phyloP scores from a whole-genome alignment of 2,113 vertebrate genomes.

The rat (Rattus norvegicus) region GRCr8 NC_086022.1:10241501-10242000 shows the following conservation, averaged over 20 bases:
- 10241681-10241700: too few species aligned
- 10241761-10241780: neutral
- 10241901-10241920: neutral
- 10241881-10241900: neutral
- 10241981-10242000: neutral
- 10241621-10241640: neutral
- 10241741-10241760: neutral
- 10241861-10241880: neutral
- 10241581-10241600: neutral
- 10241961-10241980: neutral
- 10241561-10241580: neutral
- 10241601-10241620: too few species aligned
- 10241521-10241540: neutral
- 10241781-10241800: neutral
- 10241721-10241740: neutral
- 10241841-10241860: neutral
- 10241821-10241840: neutral
- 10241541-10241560: accelerated
- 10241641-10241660: neutral
- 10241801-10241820: neutral
- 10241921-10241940: neutral
- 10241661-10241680: neutral
- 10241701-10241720: neutral
- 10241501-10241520: neutral
- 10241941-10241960: neutral